Percentiles rank a stretch among this genome's conserved stretches.
These are phyloP conservation scores for Lophotis ruficrista DNA, from an alignment of 2,113 vertebrate genomes.

Conservation along the genomic window DNA sequence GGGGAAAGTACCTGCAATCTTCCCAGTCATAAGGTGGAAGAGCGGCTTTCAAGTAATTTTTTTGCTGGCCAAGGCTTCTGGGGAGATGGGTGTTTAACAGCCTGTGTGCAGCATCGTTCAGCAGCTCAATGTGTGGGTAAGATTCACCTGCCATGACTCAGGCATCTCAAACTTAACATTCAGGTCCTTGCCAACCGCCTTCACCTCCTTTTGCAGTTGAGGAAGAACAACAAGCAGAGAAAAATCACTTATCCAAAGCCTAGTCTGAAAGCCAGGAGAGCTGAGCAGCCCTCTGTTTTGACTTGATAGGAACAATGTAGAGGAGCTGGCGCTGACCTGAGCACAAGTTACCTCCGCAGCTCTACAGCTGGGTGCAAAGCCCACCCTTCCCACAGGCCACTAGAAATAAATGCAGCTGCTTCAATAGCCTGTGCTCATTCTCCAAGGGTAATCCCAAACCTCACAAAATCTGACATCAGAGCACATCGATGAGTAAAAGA, in stretches of 20 bases:
- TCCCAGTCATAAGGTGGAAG: not conserved
- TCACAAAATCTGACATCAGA: not conserved
- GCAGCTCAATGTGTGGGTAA: not conserved
- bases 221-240: not conserved
- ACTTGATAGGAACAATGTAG: not conserved
- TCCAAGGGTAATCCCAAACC: not conserved
- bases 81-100: not conserved
- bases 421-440: not conserved
- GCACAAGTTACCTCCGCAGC: not conserved
- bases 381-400: not conserved
- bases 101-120: not conserved
- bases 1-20: constrained; percentile 45
- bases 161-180: not conserved
- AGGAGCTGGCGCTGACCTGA: not conserved
- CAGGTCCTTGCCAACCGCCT: not conserved
- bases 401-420: not conserved
- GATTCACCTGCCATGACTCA: not conserved
- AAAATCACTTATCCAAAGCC: not conserved
- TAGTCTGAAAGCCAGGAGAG: not conserved
- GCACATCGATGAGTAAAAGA: accelerated
- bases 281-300: not conserved
- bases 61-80: not conserved
- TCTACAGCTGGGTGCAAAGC: not conserved
- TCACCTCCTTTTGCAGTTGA: not conserved
- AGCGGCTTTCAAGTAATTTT: not conserved